Evolutionary conservation across 2,888 invertebrate genomes (phyloP).

Genomic region (Nymphalis c-album): DNA sequence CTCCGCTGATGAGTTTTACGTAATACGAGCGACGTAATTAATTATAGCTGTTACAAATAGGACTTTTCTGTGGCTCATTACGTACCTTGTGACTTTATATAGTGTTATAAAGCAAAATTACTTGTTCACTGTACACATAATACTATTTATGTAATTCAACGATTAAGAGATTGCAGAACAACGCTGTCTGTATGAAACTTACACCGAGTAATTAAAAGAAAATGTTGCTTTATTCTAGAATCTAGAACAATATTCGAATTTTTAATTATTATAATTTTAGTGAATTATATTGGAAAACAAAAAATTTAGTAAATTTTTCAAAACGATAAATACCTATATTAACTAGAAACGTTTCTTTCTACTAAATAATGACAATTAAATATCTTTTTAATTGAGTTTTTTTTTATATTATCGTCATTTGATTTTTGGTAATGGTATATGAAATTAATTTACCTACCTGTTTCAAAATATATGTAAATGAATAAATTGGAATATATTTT

Average conservation of each 20-base stretch:
- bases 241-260: not conserved
- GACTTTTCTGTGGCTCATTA: constrained; percentile 25
- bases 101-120: constrained; percentile 21
- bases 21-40: constrained; percentile 29
- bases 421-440: too few species aligned
- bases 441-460: too few species aligned
- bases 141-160: constrained; percentile 17
- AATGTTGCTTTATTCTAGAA: not conserved
- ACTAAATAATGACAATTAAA: too few species aligned
- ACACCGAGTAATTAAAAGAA: not conserved
- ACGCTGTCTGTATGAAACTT: not conserved
- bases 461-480: too few species aligned
- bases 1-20: constrained; percentile 17
- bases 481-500: too few species aligned
- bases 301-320: too few species aligned
- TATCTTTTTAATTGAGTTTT: too few species aligned
- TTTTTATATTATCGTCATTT: too few species aligned
- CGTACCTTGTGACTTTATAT: constrained; percentile 21
- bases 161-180: constrained; percentile 1
- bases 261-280: not conserved
- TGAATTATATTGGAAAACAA: too few species aligned
- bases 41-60: constrained; percentile 20
- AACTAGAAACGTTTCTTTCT: too few species aligned
- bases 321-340: too few species aligned
- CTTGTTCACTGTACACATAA: constrained; percentile 16